Evolutionary conservation across 2,888 invertebrate genomes (phyloP).

Genomic region (Orchestes rusci): DNA sequence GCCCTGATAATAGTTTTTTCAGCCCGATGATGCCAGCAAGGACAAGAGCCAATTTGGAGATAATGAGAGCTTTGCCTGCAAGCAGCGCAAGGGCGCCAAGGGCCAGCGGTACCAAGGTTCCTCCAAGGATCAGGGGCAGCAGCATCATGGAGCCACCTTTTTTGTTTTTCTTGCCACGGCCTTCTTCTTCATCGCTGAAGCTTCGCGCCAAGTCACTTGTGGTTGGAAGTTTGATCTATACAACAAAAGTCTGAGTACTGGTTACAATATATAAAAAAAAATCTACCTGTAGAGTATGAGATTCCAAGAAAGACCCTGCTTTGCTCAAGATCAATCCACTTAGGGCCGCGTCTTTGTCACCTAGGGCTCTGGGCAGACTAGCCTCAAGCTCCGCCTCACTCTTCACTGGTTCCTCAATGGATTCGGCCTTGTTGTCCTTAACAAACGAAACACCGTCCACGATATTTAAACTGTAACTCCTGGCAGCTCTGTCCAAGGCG

Average conservation of each 20-base stretch:
- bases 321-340: slow-evolving; percentile 70
- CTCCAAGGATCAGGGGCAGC: slow-evolving; percentile 71
- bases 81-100: slow-evolving; percentile 74
- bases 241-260: not conserved
- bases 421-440: slow-evolving; percentile 48
- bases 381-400: slow-evolving; percentile 62
- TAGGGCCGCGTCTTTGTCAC: slow-evolving; percentile 63
- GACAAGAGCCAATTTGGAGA: slow-evolving; percentile 75
- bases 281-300: slow-evolving; percentile 69
- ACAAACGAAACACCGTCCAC: slow-evolving; percentile 71
- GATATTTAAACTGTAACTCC: slow-evolving; percentile 54
- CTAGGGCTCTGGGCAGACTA: slow-evolving; percentile 63
- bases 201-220: slow-evolving; percentile 57
- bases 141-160: slow-evolving; percentile 60
- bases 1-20: slow-evolving; percentile 70
- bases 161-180: slow-evolving; percentile 48
- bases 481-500: slow-evolving; percentile 65
- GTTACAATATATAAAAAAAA: slow-evolving; percentile 1
- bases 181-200: slow-evolving; percentile 52
- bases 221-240: slow-evolving; percentile 63
- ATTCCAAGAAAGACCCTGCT: slow-evolving; percentile 65
- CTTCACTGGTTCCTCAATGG: slow-evolving; percentile 42
- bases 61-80: slow-evolving; percentile 79
- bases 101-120: slow-evolving; percentile 74
- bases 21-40: slow-evolving; percentile 78